These are phyloP conservation scores for Drosophila littoralis DNA, from an alignment of 1,140 invertebrate genomes.

Conservation along the genomic window DNA sequence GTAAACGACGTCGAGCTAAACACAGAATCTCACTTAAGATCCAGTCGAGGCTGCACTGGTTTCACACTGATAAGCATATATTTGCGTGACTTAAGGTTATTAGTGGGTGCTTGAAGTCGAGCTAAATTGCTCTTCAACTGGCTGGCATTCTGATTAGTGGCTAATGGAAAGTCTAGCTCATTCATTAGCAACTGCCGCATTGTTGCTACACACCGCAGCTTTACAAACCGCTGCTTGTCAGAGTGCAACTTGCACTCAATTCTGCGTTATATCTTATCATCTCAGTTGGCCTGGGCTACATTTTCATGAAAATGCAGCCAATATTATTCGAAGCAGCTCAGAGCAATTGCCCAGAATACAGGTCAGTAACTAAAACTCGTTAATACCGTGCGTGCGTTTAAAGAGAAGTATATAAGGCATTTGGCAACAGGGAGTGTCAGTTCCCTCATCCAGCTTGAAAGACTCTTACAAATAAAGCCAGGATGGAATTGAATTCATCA, in stretches of 20 bases:
- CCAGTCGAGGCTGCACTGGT: background rate
- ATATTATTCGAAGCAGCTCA: constrained; percentile 33
- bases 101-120: background rate
- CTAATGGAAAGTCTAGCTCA: background rate
- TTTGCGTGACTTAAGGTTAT: background rate
- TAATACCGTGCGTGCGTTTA: too few species aligned
- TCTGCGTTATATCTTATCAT: constrained; percentile 1
- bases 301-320: constrained; percentile 37
- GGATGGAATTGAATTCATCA: too few species aligned
- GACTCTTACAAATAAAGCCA: too few species aligned
- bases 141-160: constrained; percentile 15
- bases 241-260: constrained; percentile 19
- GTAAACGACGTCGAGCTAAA: background rate
- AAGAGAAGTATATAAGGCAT: too few species aligned
- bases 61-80: constrained; percentile 9
- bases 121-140: background rate
- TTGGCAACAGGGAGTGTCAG: too few species aligned
- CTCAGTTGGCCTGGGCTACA: background rate
- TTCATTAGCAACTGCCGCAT: constrained; percentile 18
- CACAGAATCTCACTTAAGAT: background rate
- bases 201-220: background rate
- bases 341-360: too few species aligned
- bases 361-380: too few species aligned
- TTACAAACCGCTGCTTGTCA: background rate
- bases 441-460: too few species aligned